Conservation (phyloP, 1,140 invertebrate genomes). For the Trichogramma pretiosum region DNA sequence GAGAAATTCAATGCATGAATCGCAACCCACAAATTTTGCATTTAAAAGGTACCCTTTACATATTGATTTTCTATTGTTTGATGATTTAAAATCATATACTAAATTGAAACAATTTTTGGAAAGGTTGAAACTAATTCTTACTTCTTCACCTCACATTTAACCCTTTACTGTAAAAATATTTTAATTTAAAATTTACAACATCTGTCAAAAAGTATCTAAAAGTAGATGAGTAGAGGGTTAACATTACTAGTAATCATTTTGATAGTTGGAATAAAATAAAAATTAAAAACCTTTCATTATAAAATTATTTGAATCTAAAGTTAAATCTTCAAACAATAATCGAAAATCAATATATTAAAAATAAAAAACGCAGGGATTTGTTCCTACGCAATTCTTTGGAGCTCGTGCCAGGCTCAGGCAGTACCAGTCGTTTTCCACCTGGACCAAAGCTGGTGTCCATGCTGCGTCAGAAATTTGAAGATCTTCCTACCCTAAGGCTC, state of each 20-base stretch:
- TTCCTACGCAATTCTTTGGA: conserved; percentile 16
- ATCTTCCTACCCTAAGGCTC: conserved; percentile 13
- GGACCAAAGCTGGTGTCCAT: conserved; percentile 12
- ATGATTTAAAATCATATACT: conserved; percentile 1
- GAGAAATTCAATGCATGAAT: conserved; percentile 17
- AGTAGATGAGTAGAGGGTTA: too few relatives aligned
- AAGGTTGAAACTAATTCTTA: neutral
- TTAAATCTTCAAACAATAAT: conserved; percentile 12
- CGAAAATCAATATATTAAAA: conserved; percentile 11
- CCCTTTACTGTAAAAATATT: neutral
- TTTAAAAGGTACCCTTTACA: conserved; percentile 10
- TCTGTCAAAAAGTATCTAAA: neutral
- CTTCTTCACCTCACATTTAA: neutral
- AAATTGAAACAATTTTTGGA: neutral
- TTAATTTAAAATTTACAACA: neutral
- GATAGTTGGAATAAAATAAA: too few relatives aligned
- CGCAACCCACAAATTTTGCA: conserved; percentile 7
- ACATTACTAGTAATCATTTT: too few relatives aligned
- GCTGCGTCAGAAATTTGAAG: conserved; percentile 17
- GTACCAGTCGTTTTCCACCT: too few relatives aligned
- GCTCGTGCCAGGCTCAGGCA: neutral
- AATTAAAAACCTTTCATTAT: too few relatives aligned
- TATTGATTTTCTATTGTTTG: conserved; percentile 14
- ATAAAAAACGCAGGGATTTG: conserved; percentile 10
- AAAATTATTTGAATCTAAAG: too few relatives aligned